Evolutionary conservation across 2,888 invertebrate species (phyloP).

Genomic region (Caenorhabditis sulstoni): DNA sequence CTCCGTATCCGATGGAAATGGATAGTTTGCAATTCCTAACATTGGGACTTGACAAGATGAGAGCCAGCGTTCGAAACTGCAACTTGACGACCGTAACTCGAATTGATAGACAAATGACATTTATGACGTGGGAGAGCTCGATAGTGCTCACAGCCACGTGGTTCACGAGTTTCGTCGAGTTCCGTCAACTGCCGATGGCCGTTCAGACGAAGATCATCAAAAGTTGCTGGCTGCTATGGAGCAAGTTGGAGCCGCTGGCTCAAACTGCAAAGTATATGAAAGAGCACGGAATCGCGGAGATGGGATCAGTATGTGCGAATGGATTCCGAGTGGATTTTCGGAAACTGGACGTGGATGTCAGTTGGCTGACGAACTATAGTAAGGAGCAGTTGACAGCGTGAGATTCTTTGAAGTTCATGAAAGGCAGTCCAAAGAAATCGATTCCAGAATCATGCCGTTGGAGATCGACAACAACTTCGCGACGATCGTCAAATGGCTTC

Average conservation of each 20-base stretch:
- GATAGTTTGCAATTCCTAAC: no score
- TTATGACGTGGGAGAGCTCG: background rate
- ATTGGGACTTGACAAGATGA: background rate
- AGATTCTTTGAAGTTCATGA: no score
- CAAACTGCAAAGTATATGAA: constrained; percentile 2
- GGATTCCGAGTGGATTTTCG: background rate
- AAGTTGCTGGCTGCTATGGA: background rate
- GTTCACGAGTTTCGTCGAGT: constrained; percentile 4
- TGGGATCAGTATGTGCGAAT: constrained; percentile 3
- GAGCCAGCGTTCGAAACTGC: background rate
- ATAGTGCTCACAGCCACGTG: constrained; percentile 16
- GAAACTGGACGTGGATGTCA: constrained; percentile 11
- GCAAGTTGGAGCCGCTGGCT: constrained; percentile 6
- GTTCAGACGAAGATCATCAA: constrained; percentile 9
- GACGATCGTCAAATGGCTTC: background rate
- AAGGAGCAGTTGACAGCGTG: constrained; percentile 18
- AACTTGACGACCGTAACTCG: background rate
- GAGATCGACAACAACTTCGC: constrained; percentile 11
- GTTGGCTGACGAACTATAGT: constrained; percentile 12
- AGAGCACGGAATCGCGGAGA: background rate
- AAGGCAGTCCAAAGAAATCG: background rate
- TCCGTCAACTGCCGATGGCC: background rate
- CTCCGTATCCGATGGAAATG: no score
- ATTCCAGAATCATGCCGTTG: constrained; percentile 1
- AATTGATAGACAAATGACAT: background rate